A percentile compares a stretch with the other conserved stretches of the same genome.
These are phyloP conservation scores for Conops quadrifasciatus DNA, from an alignment of 2,888 invertebrate genomes.

Conservation along the genomic window DNA sequence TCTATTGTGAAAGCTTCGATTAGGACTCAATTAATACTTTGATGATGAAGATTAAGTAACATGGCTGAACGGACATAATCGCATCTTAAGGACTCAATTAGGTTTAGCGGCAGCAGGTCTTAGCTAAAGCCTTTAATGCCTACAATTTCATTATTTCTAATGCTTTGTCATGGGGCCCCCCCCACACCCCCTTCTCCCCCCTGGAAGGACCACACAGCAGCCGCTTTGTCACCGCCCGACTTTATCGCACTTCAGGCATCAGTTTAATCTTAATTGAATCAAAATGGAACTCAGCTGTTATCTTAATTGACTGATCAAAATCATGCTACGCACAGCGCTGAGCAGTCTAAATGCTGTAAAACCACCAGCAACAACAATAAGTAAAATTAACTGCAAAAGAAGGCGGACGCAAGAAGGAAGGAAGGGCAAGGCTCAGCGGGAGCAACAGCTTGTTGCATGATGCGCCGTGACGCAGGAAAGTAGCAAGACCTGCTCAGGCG, in stretches of 20 bases:
- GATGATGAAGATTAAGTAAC: too few species aligned
- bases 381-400: neutral
- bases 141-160: too few species aligned
- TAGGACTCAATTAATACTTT: too few species aligned
- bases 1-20: too few species aligned
- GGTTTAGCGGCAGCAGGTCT: neutral
- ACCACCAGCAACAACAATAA: neutral
- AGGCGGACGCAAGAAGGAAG: neutral
- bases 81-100: too few species aligned
- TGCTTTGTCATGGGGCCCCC: too few species aligned
- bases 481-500: neutral
- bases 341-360: neutral
- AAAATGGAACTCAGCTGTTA: constrained; percentile 23
- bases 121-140: neutral
- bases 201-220: neutral
- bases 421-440: neutral
- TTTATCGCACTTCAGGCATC: constrained; percentile 14
- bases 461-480: neutral
- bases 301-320: constrained; percentile 35
- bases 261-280: constrained; percentile 29
- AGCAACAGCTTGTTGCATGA: constrained; percentile 21
- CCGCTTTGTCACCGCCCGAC: constrained; percentile 2
- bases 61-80: too few species aligned
- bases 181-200: neutral
- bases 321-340: constrained; percentile 16